Conservation (phyloP, 2,797 vertebrate species). For the Siniperca undulata region DNA sequence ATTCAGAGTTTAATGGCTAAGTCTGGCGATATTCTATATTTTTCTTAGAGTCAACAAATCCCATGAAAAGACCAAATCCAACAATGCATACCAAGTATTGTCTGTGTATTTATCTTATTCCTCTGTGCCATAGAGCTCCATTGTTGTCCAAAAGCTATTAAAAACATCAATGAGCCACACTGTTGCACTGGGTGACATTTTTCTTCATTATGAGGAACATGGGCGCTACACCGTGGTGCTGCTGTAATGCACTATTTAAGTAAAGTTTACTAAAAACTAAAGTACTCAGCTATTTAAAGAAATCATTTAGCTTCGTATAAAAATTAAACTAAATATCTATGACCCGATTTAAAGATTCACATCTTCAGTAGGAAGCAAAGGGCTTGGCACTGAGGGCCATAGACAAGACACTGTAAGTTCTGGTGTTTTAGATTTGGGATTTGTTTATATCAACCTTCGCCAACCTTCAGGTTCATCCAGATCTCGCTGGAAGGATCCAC, state of each 20-base stretch:
- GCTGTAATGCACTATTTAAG: neutral
- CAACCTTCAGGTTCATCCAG: neutral
- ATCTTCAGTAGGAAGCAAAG: neutral
- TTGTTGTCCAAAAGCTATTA: constrained; percentile 28
- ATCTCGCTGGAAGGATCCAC: neutral
- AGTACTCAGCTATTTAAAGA: neutral
- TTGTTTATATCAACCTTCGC: neutral
- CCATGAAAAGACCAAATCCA: neutral
- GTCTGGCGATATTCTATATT: neutral
- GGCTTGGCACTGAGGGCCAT: neutral
- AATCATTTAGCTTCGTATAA: neutral
- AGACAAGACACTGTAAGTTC: neutral
- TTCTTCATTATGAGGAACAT: constrained; percentile 8
- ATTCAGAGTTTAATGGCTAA: neutral
- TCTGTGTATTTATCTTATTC: neutral
- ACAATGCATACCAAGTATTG: neutral
- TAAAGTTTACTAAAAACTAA: neutral
- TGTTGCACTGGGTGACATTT: constrained; percentile 7
- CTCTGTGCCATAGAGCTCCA: neutral
- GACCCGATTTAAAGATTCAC: neutral
- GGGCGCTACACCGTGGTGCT: neutral
- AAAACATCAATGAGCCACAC: constrained; percentile 12
- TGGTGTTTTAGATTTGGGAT: neutral
- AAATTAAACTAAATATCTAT: neutral
- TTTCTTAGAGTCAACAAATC: neutral